phyloP scores from a whole-genome alignment of 1,140 invertebrate species.

The Drosophila bocqueti region DNA sequence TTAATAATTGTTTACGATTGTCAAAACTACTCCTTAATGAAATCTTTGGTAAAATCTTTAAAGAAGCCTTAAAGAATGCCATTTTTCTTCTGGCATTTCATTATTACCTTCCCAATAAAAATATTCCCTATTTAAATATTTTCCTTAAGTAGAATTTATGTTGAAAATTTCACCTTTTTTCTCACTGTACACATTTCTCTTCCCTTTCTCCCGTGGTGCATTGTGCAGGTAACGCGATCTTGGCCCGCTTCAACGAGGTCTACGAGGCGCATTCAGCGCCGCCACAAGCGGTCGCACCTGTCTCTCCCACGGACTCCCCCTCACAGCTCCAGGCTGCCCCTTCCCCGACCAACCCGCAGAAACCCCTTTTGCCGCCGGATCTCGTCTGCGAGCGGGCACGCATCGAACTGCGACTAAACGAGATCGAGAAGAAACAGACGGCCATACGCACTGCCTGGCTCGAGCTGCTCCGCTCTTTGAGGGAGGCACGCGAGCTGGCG shows the following conservation, averaged over 20 bases:
- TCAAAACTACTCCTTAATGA: too few species aligned
- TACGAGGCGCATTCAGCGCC: conserved; percentile 65
- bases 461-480: conserved; percentile 87
- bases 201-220: conserved; percentile 10
- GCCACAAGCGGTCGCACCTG: conserved; percentile 62
- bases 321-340: conserved; percentile 2
- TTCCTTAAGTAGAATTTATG: not conserved
- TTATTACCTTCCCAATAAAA: not conserved
- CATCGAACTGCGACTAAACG: conserved; percentile 87
- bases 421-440: conserved; percentile 87
- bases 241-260: conserved; percentile 79
- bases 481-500: conserved; percentile 87
- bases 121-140: not conserved
- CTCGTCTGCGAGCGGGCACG: conserved; percentile 87
- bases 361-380: conserved; percentile 86
- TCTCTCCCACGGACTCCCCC: conserved; percentile 18
- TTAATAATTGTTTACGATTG: too few species aligned
- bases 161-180: not conserved
- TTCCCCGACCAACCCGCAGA: conserved; percentile 14
- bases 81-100: too few species aligned
- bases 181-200: conserved; percentile 24
- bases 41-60: too few species aligned
- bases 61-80: too few species aligned
- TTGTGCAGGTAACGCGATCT: conserved; percentile 77
- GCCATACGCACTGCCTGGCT: conserved; percentile 88